Evolutionary conservation across 2,113 vertebrate species (phyloP), one percentile per base, ranked within the genome.

Genomic region (Dipodomys merriami): DNA sequence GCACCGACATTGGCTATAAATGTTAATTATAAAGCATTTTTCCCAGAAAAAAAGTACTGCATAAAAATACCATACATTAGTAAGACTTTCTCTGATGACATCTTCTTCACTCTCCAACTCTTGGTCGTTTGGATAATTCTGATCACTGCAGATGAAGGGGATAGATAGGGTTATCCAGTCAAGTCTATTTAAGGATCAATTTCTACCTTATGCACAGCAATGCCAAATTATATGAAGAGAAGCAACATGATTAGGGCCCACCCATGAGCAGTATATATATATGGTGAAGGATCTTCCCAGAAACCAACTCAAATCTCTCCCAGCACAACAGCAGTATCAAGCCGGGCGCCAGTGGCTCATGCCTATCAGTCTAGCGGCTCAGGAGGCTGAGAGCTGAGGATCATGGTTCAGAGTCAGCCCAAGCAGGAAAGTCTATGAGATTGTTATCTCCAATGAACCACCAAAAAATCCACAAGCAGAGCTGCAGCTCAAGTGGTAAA

Each of bases 61-160:
- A 11, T 80, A 53, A 65, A 49, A 19, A 44, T 25, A 88, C 85
- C 20, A 30, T 96, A 99, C 99, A 98, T 98, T 99, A 76, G 98
- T 98, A 80, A 96, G 95, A 95, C 97, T 97, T 92, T 99, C 98
- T 83, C 98, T 98, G 60, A 97, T 96, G 57, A 99, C 96, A 94
- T 99, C 98, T 72, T 98, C 98, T 93, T 98, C 96, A n/a, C 77
- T 97, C 82, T 94, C 97, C n/a, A 98, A 87, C 5, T 96, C 97
- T 7, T 97, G 94, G 74, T 92, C 27, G 13, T 97, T 96, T 53
- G 84, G 88, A 64, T 89, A 71, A 89, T 95, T 97, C 91, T 95
- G 95, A 71, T 90, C 90, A 44, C 98, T 98, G 79, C n/a, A 81
- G 91, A 83, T 27, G 9, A 92, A 57, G 84, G 25, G 27, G 46